phyloP scores from a whole-genome alignment of 1,140 invertebrate genomes.

The Drosophila tristis region DNA sequence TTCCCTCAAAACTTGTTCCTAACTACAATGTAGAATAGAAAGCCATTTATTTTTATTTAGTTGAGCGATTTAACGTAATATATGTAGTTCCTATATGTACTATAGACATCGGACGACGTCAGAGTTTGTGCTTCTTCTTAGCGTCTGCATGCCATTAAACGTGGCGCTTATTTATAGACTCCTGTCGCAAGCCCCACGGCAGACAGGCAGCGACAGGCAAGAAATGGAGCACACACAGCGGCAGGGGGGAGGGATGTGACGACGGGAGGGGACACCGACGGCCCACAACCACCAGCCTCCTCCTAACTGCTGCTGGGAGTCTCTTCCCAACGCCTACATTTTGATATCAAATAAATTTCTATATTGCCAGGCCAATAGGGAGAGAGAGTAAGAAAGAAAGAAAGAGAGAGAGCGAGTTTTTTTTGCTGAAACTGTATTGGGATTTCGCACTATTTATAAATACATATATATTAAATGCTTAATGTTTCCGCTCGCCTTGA shows the following conservation, averaged over 20 bases:
- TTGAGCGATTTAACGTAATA: neutral
- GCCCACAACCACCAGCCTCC: neutral
- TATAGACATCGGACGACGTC: constrained; percentile 41
- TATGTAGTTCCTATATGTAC: constrained; percentile 8
- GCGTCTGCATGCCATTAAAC: constrained; percentile 79
- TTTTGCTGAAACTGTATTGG: constrained; percentile 40
- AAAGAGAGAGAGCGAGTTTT: too few species aligned
- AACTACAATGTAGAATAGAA: too few species aligned
- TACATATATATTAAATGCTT: constrained; percentile 39
- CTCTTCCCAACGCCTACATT: constrained; percentile 18
- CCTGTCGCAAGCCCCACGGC: constrained; percentile 36
- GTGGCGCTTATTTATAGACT: constrained; percentile 75
- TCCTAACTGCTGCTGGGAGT: neutral
- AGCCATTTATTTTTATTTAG: too few species aligned
- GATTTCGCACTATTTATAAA: constrained; percentile 65
- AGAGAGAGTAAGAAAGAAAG: too few species aligned
- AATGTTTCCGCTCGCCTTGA: constrained; percentile 80
- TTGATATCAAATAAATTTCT: constrained; percentile 59
- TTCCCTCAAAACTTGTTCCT: too few species aligned
- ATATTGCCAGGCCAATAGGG: constrained; percentile 23
- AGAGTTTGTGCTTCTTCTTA: constrained; percentile 74
- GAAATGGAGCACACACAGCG: constrained; percentile 25
- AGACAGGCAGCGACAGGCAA: constrained; percentile 47
- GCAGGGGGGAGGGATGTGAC: too few species aligned
- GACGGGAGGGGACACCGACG: neutral